Evolutionary conservation across 1,140 invertebrate species (phyloP).

Genomic region (Oryctes rhinoceros): DNA sequence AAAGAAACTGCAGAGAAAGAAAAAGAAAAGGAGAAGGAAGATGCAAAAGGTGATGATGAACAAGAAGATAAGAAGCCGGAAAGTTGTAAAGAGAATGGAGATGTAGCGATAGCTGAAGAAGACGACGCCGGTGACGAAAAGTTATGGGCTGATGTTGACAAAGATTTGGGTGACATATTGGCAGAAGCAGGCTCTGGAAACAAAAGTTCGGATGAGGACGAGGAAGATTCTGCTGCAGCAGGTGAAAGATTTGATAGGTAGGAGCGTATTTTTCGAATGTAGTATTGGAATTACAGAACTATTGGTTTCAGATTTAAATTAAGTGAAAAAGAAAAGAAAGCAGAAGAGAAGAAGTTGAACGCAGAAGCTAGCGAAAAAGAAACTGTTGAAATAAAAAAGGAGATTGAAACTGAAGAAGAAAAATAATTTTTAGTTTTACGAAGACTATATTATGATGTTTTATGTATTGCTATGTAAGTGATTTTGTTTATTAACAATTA

Average conservation of each 20-base stretch:
- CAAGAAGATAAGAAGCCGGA: constrained; percentile 42
- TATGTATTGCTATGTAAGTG: not conserved
- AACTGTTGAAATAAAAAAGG: constrained; percentile 39
- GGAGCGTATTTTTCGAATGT: no score
- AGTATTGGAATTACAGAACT: not conserved
- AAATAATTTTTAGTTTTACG: constrained; percentile 15
- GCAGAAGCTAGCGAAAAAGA: constrained; percentile 43
- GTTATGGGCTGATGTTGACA: constrained; percentile 78
- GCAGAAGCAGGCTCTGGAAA: constrained; percentile 69
- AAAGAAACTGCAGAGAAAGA: constrained; percentile 60
- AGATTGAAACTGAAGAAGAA: constrained; percentile 28
- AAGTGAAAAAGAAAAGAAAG: constrained; percentile 54
- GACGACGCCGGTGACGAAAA: constrained; percentile 70
- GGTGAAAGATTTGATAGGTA: constrained; percentile 60
- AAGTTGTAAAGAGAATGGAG: constrained; percentile 41
- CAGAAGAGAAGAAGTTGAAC: constrained; percentile 42
- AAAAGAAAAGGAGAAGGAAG: constrained; percentile 48
- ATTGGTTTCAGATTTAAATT: constrained; percentile 51
- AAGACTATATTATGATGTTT: not conserved
- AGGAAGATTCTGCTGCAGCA: constrained; percentile 67
- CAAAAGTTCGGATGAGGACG: constrained; percentile 77
- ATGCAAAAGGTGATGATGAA: constrained; percentile 26
- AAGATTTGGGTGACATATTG: constrained; percentile 75
- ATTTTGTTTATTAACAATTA: not conserved
- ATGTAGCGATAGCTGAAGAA: constrained; percentile 51